Evolutionary conservation across 2,888 invertebrate species (phyloP).

Genomic region (Cistogaster globosa): DNA sequence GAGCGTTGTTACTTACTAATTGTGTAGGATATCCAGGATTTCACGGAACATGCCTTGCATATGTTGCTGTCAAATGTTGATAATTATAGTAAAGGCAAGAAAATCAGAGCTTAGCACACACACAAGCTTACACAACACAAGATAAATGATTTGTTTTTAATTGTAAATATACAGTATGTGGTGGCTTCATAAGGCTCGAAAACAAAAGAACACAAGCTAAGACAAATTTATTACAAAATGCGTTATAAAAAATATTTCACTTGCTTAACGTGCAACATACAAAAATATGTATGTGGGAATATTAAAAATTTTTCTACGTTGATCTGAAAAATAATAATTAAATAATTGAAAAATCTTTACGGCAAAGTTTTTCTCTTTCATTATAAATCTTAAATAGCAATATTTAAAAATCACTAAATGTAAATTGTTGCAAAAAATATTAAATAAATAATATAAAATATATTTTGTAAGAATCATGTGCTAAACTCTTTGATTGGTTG

Average conservation of each 20-base stretch:
- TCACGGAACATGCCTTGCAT: neutral
- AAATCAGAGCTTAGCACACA: too few relatives aligned
- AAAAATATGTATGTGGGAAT: too few relatives aligned
- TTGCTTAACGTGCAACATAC: too few relatives aligned
- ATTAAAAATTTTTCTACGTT: neutral
- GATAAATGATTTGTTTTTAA: slow-evolving; percentile 13
- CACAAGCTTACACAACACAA: neutral
- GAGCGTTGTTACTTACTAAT: neutral
- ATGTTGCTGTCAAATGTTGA: slow-evolving; percentile 24
- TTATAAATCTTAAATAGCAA: too few relatives aligned
- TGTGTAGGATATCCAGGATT: slow-evolving; percentile 41
- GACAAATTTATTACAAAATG: too few relatives aligned
- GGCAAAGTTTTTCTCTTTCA: slow-evolving; percentile 2
- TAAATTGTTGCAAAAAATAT: too few relatives aligned
- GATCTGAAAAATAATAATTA: neutral
- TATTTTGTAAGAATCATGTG: too few relatives aligned
- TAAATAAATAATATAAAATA: too few relatives aligned
- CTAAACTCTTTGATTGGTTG: too few relatives aligned
- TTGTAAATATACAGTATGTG: slow-evolving; percentile 12
- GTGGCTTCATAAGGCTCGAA: slow-evolving; percentile 3
- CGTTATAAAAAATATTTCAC: too few relatives aligned
- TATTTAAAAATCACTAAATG: too few relatives aligned
- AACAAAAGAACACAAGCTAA: neutral
- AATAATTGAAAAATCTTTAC: neutral
- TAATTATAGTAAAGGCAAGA: slow-evolving; percentile 11